Percentiles rank a stretch among this genome's conserved stretches.
Conservation (phyloP, 2,888 invertebrate species). For the Morpho helenor region DNA sequence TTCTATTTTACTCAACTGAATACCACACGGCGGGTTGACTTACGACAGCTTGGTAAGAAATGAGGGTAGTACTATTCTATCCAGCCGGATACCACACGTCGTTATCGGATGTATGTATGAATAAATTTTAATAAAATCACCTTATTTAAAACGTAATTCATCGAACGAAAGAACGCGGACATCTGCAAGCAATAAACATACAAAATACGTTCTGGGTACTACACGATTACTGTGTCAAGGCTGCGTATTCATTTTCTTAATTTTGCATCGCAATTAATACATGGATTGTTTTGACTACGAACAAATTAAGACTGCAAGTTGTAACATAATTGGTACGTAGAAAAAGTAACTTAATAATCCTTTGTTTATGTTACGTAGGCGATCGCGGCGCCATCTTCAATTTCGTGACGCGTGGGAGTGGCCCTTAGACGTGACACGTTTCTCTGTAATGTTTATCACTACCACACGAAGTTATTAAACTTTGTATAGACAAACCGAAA, state of each 20-base stretch:
- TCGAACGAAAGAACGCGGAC: background rate
- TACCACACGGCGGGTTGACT: too few relatives aligned
- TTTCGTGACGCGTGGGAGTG: conserved; percentile 9
- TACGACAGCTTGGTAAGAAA: too few relatives aligned
- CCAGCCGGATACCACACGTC: too few relatives aligned
- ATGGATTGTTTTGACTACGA: too few relatives aligned
- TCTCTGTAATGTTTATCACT: background rate
- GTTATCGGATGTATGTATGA: too few relatives aligned
- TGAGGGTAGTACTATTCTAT: too few relatives aligned
- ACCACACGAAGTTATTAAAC: background rate
- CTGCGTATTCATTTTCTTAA: background rate
- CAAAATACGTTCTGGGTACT: background rate
- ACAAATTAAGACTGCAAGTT: background rate
- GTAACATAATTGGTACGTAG: background rate
- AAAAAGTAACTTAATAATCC: conserved; percentile 8
- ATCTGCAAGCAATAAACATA: conserved; percentile 5
- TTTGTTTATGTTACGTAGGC: conserved; percentile 17
- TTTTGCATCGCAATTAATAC: too few relatives aligned
- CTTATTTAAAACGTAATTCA: too few relatives aligned
- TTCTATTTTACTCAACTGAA: too few relatives aligned
- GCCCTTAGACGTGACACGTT: conserved; percentile 1
- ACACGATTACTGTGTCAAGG: background rate
- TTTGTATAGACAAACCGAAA: background rate
- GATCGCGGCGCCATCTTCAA: conserved; percentile 14
- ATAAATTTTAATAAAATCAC: too few relatives aligned